Conservation (phyloP, 1,140 invertebrate genomes). For the Eurosta solidaginis region DNA sequence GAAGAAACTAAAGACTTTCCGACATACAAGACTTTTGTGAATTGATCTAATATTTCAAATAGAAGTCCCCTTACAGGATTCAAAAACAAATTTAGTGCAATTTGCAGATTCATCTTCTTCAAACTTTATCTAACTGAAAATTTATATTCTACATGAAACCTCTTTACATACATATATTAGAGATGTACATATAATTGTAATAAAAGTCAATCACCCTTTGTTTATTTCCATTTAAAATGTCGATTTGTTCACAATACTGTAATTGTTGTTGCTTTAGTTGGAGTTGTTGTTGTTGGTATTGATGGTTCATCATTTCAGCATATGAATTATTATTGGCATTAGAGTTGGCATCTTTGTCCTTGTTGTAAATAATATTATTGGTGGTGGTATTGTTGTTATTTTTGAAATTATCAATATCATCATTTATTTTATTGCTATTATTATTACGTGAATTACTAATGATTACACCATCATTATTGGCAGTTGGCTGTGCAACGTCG, state of each 20-base stretch:
- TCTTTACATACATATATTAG: neutral
- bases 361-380: neutral
- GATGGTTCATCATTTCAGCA: neutral
- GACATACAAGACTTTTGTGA: too few species aligned
- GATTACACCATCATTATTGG: slow-evolving; percentile 38
- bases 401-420: slow-evolving; percentile 40
- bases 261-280: neutral
- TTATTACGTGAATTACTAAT: slow-evolving; percentile 29
- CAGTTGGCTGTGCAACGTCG: slow-evolving; percentile 25
- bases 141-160: too few species aligned
- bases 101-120: too few species aligned
- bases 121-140: too few species aligned
- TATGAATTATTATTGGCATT: neutral
- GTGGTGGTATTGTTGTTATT: slow-evolving; percentile 10
- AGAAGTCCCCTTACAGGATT: too few species aligned
- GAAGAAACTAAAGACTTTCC: too few species aligned
- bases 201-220: slow-evolving; percentile 2
- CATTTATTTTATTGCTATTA: slow-evolving; percentile 42
- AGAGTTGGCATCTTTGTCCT: neutral
- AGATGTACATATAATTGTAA: neutral
- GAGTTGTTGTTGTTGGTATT: neutral
- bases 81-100: too few species aligned
- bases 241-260: neutral
- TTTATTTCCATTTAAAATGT: neutral
- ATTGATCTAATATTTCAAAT: too few species aligned